Base-by-base conservation (phyloP, 2,888 invertebrate species). In the Leucoptera coffeella region DNA sequence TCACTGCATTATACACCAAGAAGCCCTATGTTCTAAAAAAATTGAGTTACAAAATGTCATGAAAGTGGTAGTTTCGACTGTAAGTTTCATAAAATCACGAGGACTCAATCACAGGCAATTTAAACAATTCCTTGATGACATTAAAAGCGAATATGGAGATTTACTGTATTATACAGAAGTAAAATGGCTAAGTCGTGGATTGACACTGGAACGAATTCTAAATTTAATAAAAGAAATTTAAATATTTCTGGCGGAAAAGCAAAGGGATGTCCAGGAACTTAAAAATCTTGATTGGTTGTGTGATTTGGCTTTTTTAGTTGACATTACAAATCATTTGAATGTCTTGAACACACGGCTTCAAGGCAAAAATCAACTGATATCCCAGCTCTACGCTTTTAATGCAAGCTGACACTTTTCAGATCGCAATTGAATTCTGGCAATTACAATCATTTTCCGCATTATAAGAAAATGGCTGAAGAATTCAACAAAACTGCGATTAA, bases 51-150 rank as follows among this genome's bases (percentile, higher is more conserved):
- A 7, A 5, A 4, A 25, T 13, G 25, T 15, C 6, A 25, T 25
- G 25, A 14, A 25, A 25, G 10, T 15, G 4, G 25, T 15, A 9
- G 12, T 25, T 25, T n/a, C 8, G 12, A 25, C 12, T 15, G 17
- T 25, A 25, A 25, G 22, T 27, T 13, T 9, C 14, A 21, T 14
- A 27, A 21, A n/a, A n/a, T 12, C 14, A 12, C 6, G 28, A 26
- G 30, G 28, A 14, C 29, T 34, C 26, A 34, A 30, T 30, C 34
- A 34, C 27, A 29, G 32, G 14, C 29, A 32, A 32, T 33, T 31
- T 23, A 25, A 32, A 29, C 28, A 30, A 33, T 33, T 34, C 23
- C 28, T 35, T 11, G 25, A 32, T 23, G 32, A 30, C 20, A 30
- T 30, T 14, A 29, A 33, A 26, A 24, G 15, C 12, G 9, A 17